Evolutionary conservation across 1,140 invertebrate species (phyloP).

Genomic region (Cylas formicarius): DNA sequence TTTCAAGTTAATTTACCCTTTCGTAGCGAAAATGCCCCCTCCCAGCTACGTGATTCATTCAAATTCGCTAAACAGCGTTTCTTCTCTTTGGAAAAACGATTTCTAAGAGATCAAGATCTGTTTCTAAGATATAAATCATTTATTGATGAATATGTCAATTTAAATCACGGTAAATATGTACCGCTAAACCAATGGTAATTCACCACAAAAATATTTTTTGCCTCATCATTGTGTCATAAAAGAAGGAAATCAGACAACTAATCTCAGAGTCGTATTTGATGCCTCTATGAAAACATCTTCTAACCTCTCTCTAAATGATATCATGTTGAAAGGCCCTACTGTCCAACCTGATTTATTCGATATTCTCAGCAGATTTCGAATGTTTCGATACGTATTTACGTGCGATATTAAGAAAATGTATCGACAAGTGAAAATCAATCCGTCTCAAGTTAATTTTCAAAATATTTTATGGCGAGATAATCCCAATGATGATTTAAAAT

Average conservation of each 20-base stretch:
- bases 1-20: too few species aligned
- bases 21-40: too few species aligned
- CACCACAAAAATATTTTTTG: conserved; percentile 23
- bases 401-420: conserved; percentile 15
- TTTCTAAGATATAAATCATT: too few species aligned
- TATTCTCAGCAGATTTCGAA: conserved; percentile 9
- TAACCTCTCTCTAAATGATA: conserved; percentile 34
- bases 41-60: too few species aligned
- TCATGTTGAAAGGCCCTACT: conserved; percentile 18
- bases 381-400: conserved; percentile 3
- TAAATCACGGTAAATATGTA: too few species aligned
- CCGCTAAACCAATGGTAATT: too few species aligned
- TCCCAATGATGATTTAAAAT: conserved; percentile 4
- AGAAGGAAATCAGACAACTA: conserved; percentile 33
- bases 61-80: too few species aligned
- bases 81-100: too few species aligned
- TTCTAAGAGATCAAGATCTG: too few species aligned
- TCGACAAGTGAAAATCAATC: conserved; percentile 3
- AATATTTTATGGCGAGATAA: conserved; percentile 8
- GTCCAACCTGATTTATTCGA: conserved; percentile 15
- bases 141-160: too few species aligned
- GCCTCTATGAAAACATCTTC: conserved; percentile 30
- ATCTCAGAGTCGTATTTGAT: conserved; percentile 33
- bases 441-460: conserved; percentile 5
- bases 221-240: conserved; percentile 32